Conservation (phyloP, 2,113 vertebrate species). For the Ptychochromis oligacanthus region DNA sequence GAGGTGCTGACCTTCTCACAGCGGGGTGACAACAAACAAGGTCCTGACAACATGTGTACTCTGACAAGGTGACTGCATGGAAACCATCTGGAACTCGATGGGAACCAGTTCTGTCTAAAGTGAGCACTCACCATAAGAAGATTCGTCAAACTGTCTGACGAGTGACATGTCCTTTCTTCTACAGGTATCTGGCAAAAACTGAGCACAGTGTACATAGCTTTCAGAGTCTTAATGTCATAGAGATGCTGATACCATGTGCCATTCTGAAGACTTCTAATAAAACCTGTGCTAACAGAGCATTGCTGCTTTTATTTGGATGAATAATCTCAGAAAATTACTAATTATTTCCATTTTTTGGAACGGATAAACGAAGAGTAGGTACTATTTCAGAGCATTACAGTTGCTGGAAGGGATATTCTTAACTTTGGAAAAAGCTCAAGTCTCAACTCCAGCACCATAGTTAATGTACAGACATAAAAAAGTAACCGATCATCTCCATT, state of each 20-base stretch:
- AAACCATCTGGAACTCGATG: constrained; percentile 22
- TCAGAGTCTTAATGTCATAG: too few species aligned
- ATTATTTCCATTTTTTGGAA: not conserved
- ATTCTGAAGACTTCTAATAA: not conserved
- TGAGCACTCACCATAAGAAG: not conserved
- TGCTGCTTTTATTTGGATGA: not conserved
- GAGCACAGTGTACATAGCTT: not conserved
- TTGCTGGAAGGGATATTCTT: too few species aligned
- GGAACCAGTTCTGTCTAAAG: constrained; percentile 22
- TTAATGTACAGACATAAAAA: not conserved
- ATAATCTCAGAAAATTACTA: not conserved
- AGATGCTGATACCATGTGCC: too few species aligned
- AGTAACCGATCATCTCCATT: not conserved
- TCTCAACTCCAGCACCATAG: not conserved
- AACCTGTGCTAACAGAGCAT: not conserved
- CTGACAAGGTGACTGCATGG: constrained; percentile 49
- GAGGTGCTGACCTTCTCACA: constrained; percentile 61
- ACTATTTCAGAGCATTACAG: not conserved
- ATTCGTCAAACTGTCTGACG: not conserved
- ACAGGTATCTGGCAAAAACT: not conserved
- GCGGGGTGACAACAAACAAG: constrained; percentile 27
- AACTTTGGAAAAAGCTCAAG: not conserved
- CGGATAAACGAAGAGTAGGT: not conserved
- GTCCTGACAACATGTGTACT: constrained; percentile 46
- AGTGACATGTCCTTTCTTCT: not conserved